Percentiles rank a stretch among this genome's conserved stretches.
Evolutionary conservation across 2,113 vertebrate genomes (phyloP).

Genomic region (Petromus typicus): DNA sequence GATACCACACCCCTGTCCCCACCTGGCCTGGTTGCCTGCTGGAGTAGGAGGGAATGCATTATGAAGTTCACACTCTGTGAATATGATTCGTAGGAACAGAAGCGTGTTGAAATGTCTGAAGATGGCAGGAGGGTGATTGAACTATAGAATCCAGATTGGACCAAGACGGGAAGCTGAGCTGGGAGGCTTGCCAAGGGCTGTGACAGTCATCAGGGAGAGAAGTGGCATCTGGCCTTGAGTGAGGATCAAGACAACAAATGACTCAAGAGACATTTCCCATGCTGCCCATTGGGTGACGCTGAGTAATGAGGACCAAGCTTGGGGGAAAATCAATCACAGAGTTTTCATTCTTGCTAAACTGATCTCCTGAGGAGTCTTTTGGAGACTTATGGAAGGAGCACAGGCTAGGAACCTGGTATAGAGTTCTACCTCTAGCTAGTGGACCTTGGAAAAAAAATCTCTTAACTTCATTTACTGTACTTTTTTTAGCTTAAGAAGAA

Average conservation of each 20-base stretch:
- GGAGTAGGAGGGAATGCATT: fast-evolving
- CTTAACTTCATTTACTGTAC: not conserved
- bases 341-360: not conserved
- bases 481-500: constrained; percentile 32
- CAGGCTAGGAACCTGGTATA: not conserved
- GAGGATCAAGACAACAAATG: not conserved
- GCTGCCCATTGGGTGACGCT: not conserved
- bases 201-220: not conserved
- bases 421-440: not conserved
- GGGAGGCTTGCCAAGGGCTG: not conserved
- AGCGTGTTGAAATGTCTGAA: not conserved
- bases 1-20: not conserved
- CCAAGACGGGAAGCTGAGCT: not conserved
- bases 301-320: not conserved
- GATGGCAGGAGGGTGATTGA: not conserved
- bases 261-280: not conserved
- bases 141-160: not conserved
- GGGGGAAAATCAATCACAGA: not conserved
- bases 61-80: not conserved
- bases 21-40: not conserved
- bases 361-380: not conserved
- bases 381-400: not conserved
- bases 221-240: not conserved
- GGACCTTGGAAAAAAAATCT: not conserved
- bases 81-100: not conserved